Evolutionary conservation across 2,888 invertebrate species (phyloP).

Genomic region (Tricholauxania praeusta): DNA sequence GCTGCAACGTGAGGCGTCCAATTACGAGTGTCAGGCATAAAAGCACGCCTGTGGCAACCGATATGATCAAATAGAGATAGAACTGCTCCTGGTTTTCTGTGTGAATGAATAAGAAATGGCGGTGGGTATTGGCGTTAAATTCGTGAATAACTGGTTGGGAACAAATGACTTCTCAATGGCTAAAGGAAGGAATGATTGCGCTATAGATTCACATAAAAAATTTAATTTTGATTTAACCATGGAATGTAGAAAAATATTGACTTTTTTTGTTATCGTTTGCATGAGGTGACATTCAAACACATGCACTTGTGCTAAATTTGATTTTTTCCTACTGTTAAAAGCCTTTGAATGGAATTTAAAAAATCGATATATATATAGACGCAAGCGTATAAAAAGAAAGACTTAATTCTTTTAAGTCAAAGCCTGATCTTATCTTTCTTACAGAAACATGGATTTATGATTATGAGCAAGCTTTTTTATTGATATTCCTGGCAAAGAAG

Average conservation of each 20-base stretch:
- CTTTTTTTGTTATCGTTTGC: no score
- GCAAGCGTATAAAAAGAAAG: no score
- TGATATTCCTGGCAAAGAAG: no score
- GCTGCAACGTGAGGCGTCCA: conserved; percentile 77
- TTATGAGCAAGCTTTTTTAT: no score
- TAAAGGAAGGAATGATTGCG: not conserved
- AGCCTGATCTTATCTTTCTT: no score
- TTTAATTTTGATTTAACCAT: not conserved
- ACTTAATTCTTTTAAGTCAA: no score
- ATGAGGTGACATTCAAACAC: no score
- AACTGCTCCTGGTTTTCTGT: conserved; percentile 71
- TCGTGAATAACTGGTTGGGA: not conserved
- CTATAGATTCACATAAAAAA: not conserved
- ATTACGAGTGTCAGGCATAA: conserved; percentile 80
- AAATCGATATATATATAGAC: no score
- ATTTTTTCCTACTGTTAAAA: no score
- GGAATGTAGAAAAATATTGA: not conserved
- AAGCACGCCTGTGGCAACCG: conserved; percentile 78
- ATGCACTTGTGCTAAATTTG: no score
- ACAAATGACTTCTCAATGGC: not conserved
- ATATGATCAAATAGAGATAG: conserved; percentile 86
- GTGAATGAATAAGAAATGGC: conserved; percentile 31
- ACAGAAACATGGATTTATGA: no score
- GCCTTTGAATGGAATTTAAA: no score
- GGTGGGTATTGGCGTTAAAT: not conserved